Conservation (phyloP, 2,113 vertebrate genomes). For the Psilopsiagon aymara region DNA sequence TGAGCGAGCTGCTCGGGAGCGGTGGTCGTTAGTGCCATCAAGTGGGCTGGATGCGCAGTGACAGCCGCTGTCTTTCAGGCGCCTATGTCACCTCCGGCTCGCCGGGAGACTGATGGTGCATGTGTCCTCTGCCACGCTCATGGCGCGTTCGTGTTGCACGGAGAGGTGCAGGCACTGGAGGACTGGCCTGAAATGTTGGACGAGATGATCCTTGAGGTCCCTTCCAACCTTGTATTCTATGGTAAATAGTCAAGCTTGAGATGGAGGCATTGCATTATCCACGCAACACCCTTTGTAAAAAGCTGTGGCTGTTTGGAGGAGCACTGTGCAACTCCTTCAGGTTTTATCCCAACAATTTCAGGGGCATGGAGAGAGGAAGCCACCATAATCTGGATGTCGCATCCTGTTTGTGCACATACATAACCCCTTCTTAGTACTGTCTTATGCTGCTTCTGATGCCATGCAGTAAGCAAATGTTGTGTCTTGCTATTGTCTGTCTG, state of each 20-base stretch:
- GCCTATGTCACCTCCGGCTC: rapidly evolving
- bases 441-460: neutral
- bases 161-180: neutral
- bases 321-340: rapidly evolving
- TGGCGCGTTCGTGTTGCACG: neutral
- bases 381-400: rapidly evolving
- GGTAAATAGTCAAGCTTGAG: neutral
- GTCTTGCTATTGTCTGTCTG: neutral
- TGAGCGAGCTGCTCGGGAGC: neutral
- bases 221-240: neutral
- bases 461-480: neutral
- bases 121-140: too few species aligned
- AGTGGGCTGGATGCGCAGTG: neutral
- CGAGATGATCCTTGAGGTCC: neutral
- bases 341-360: rapidly evolving
- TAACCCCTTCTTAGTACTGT: rapidly evolving
- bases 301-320: neutral
- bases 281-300: rapidly evolving
- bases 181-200: neutral
- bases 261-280: neutral
- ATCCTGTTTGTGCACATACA: rapidly evolving
- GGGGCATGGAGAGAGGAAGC: neutral
- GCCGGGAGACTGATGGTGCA: rapidly evolving
- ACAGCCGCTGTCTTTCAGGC: rapidly evolving
- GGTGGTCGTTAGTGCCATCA: conserved; percentile 31